phyloP scores from a whole-genome alignment of 2,888 invertebrate species.

The Cephus spinipes region DNA sequence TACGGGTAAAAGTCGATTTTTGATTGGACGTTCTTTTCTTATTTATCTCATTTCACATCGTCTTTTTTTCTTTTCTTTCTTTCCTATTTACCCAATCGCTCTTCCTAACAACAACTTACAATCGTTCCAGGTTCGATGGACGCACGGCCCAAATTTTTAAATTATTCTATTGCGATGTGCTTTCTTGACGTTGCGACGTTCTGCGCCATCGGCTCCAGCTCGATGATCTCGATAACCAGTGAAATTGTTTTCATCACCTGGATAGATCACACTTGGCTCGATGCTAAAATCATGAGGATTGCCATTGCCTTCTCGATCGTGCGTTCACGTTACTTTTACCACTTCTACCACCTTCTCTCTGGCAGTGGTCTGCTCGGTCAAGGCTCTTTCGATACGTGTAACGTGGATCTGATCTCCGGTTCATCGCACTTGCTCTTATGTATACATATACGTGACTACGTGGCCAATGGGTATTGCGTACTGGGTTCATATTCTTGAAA shows the following conservation, averaged over 20 bases:
- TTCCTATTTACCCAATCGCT: not conserved
- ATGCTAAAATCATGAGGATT: not conserved
- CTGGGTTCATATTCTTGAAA: not conserved
- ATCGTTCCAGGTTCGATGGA: not conserved
- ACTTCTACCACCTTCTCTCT: not conserved
- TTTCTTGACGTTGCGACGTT: not conserved
- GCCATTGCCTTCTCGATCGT: not conserved
- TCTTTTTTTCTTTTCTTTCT: not conserved
- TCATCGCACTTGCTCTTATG: not conserved
- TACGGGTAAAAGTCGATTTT: not conserved
- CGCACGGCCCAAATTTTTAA: not conserved
- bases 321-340: not conserved
- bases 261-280: not conserved
- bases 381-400: not conserved
- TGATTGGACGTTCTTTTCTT: not conserved
- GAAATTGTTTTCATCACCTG: not conserved
- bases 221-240: not conserved
- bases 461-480: not conserved
- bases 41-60: not conserved
- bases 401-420: not conserved
- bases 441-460: not conserved
- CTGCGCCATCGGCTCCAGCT: not conserved
- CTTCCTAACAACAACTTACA: not conserved
- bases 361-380: not conserved
- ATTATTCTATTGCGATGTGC: not conserved